phyloP scores from a whole-genome alignment of 2,113 vertebrate genomes.

The Marcusenius ussheri region DNA sequence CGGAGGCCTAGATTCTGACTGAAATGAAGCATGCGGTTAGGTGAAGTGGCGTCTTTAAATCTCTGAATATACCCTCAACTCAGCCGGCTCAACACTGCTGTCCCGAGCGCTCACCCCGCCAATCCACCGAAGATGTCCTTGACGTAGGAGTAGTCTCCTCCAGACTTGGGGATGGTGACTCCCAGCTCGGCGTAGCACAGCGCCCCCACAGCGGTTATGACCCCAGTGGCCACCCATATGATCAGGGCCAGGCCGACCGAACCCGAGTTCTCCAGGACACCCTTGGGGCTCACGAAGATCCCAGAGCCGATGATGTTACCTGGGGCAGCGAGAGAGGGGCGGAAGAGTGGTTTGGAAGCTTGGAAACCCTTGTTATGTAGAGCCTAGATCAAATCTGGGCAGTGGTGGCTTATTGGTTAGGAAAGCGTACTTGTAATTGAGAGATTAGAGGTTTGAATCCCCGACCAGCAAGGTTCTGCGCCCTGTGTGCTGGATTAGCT shows the following conservation, averaged over 20 bases:
- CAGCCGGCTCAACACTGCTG: not conserved
- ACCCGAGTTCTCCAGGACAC: conserved; percentile 68
- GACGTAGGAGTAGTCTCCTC: conserved; percentile 75
- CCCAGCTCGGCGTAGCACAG: conserved; percentile 77
- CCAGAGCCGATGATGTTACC: conserved; percentile 77
- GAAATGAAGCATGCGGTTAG: not conserved
- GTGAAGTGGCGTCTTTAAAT: not conserved
- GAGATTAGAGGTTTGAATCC: too few species aligned
- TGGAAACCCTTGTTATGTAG: not conserved
- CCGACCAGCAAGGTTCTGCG: too few species aligned
- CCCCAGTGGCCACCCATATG: conserved; percentile 64
- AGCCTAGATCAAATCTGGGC: not conserved
- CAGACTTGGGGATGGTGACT: conserved; percentile 77
- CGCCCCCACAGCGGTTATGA: conserved; percentile 71
- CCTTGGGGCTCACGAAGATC: conserved; percentile 78
- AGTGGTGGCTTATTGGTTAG: too few species aligned
- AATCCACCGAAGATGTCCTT: conserved; percentile 76
- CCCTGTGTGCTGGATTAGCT: too few species aligned
- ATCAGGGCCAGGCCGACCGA: conserved; percentile 70
- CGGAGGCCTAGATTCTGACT: not conserved
- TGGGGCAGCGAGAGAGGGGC: conserved; percentile 17
- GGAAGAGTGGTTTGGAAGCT: not conserved
- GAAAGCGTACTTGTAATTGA: too few species aligned
- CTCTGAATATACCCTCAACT: not conserved
- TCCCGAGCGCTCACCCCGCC: conserved; percentile 61